These are phyloP conservation scores for Procambarus virginalis DNA, from an alignment of 1,140 invertebrate genomes.

Conservation along the genomic window DNA sequence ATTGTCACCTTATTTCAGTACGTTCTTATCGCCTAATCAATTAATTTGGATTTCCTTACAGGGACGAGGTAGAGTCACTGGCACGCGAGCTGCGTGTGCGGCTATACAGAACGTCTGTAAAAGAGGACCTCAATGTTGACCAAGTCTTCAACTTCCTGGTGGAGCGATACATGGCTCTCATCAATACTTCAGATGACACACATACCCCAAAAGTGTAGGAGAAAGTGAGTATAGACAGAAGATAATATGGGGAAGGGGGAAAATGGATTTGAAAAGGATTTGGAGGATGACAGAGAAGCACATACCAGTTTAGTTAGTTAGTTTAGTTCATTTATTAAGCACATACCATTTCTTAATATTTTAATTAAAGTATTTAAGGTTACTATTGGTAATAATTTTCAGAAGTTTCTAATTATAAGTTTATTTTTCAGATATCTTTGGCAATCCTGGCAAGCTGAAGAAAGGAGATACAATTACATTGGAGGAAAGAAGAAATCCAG, in stretches of 20 bases:
- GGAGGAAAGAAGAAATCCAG: slow-evolving; percentile 63
- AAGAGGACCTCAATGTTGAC: slow-evolving; percentile 95
- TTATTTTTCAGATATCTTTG: slow-evolving; percentile 63
- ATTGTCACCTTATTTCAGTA: too few species aligned
- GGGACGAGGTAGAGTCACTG: slow-evolving; percentile 90
- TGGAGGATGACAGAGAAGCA: too few species aligned
- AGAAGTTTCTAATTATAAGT: too few species aligned
- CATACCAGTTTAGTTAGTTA: too few species aligned
- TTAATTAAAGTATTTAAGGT: too few species aligned
- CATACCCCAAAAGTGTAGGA: slow-evolving; percentile 34
- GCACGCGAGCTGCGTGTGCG: slow-evolving; percentile 88
- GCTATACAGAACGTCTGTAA: slow-evolving; percentile 94
- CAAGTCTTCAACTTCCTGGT: slow-evolving; percentile 92
- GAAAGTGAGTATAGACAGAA: slow-evolving; percentile 33
- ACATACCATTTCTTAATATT: too few species aligned
- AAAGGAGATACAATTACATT: slow-evolving; percentile 67
- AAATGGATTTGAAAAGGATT: not conserved
- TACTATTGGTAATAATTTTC: not conserved
- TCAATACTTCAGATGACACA: slow-evolving; percentile 56
- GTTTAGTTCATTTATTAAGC: too few species aligned
- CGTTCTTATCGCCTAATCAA: too few species aligned
- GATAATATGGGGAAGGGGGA: not conserved
- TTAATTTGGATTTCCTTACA: too few species aligned
- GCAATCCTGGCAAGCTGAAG: slow-evolving; percentile 60
- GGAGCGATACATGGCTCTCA: slow-evolving; percentile 79